phyloP scores from a whole-genome alignment of 2,888 invertebrate species.

The Drosophila recens region DNA sequence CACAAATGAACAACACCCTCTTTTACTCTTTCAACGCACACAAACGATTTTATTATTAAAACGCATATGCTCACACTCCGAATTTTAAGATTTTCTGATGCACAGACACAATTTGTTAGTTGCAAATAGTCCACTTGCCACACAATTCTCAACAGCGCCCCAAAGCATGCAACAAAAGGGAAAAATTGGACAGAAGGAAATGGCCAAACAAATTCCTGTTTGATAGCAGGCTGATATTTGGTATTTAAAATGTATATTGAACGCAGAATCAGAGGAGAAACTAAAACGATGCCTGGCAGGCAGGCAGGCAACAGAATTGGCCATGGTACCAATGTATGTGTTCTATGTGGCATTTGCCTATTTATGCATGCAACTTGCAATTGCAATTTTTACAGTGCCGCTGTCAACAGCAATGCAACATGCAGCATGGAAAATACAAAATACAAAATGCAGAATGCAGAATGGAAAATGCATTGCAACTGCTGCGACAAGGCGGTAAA shows the following conservation, averaged over 20 bases:
- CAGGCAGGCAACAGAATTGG: slow-evolving; percentile 13
- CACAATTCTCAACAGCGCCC: background rate
- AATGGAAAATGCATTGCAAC: slow-evolving; percentile 39
- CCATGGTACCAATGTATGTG: background rate
- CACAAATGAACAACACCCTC: background rate
- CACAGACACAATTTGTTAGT: slow-evolving; percentile 11
- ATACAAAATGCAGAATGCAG: slow-evolving; percentile 23
- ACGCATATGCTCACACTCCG: background rate
- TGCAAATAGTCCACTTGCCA: background rate
- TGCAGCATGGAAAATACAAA: slow-evolving; percentile 25
- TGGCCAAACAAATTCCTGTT: slow-evolving; percentile 14
- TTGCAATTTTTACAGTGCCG: slow-evolving; percentile 12
- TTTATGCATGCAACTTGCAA: slow-evolving; percentile 61
- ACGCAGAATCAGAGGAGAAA: background rate
- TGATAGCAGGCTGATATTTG: slow-evolving; percentile 10
- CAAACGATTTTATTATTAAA: background rate
- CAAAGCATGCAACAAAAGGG: slow-evolving; percentile 34
- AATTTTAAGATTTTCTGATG: background rate
- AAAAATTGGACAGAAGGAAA: background rate
- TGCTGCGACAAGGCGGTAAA: slow-evolving; percentile 35
- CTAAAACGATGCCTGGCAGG: background rate
- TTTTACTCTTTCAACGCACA: background rate
- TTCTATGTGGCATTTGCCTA: slow-evolving; percentile 36
- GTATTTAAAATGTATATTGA: slow-evolving; percentile 35
- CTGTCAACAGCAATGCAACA: slow-evolving; percentile 22